Base-by-base conservation (phyloP, 2,888 invertebrate species). In the Listrodromus nycthemerus region DNA sequence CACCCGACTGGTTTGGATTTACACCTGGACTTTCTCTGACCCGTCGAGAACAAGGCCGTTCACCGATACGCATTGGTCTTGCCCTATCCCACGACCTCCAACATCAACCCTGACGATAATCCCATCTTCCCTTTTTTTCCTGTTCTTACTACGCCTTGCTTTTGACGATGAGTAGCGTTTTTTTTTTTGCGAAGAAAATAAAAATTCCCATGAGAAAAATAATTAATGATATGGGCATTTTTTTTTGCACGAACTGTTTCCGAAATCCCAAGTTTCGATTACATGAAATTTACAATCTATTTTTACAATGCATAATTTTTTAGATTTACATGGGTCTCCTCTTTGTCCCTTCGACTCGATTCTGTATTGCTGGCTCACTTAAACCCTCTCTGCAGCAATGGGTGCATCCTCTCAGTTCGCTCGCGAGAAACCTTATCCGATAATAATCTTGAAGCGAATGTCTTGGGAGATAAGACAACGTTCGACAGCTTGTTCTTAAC, bases 51-150 rank as follows among this genome's bases (percentile, higher is more conserved):
- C 70, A 81, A 78, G 84, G 78, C 70, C 65, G 52, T 61, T 69
- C 61, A 27, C 27, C 61, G 61, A 24, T 30, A 61, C 30, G 30
- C 27, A 30, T 61, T 61, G 2, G 13, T 27, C 61, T 16, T 30
- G 67, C 48, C 65, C 48, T 71, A 71, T 84, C 84, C 81, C 84
- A 84, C 81, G 84, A 84, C 81, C 84, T 78, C 75, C 41, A 69
- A 55, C 70, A 71, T 81, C 70, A 79, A 45, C 77, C 78, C 75
- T 75, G 81, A 75, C 71, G 75, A 84, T 78, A 71, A 79, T 84
- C 71, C 78, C 24, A 30, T 4, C 55, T 55, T 24, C 45, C 52
- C 79, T 79, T 65, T 30, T 65, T 37, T 55, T 27, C 27, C 71
- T 19, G 45, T 52, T 67, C 61, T 71, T 33, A n/a, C 33, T 65